Percentiles rank a stretch among this genome's conserved stretches.
Conservation (phyloP, 2,797 vertebrate genomes). For the Parotocinclus haroldoi region DNA sequence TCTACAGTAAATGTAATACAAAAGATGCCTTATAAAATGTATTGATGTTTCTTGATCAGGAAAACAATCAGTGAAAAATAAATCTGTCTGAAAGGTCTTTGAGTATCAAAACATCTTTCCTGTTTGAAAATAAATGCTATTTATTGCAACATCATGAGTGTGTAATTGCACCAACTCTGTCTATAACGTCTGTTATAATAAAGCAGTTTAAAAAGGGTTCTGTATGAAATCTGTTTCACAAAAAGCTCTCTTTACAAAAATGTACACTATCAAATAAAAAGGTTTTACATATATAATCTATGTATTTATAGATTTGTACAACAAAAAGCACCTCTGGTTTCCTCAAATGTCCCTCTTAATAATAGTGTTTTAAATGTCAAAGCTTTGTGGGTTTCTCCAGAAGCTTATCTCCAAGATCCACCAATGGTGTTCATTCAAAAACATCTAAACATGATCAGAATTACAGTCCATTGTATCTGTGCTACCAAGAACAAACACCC, state of each 20-base stretch:
- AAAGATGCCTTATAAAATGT: too few relatives aligned
- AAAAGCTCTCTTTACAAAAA: constrained; percentile 84
- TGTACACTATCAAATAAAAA: constrained; percentile 80
- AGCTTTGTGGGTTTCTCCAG: constrained; percentile 13
- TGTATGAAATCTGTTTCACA: constrained; percentile 66
- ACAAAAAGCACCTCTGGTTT: constrained; percentile 62
- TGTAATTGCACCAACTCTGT: constrained; percentile 83
- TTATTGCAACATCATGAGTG: constrained; percentile 83
- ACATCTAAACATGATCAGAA: constrained; percentile 41
- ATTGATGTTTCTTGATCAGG: too few relatives aligned
- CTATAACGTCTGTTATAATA: constrained; percentile 71
- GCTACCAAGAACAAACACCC: constrained; percentile 37
- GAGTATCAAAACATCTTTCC: constrained; percentile 37
- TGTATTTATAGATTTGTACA: constrained; percentile 64
- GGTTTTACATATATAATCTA: constrained; percentile 59
- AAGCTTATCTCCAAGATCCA: neutral
- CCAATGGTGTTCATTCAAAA: too few relatives aligned
- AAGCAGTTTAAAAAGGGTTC: constrained; percentile 55
- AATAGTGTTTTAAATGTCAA: constrained; percentile 63
- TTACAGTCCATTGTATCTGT: constrained; percentile 57
- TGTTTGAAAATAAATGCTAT: constrained; percentile 83
- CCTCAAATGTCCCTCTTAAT: constrained; percentile 50
- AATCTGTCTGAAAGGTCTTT: too few relatives aligned
- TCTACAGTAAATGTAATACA: constrained; percentile 52
- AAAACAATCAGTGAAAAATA: neutral